Percentiles rank a stretch among this genome's conserved stretches.
Evolutionary conservation across 2,888 invertebrate genomes (phyloP).

Genomic region (Acronicta alni): DNA sequence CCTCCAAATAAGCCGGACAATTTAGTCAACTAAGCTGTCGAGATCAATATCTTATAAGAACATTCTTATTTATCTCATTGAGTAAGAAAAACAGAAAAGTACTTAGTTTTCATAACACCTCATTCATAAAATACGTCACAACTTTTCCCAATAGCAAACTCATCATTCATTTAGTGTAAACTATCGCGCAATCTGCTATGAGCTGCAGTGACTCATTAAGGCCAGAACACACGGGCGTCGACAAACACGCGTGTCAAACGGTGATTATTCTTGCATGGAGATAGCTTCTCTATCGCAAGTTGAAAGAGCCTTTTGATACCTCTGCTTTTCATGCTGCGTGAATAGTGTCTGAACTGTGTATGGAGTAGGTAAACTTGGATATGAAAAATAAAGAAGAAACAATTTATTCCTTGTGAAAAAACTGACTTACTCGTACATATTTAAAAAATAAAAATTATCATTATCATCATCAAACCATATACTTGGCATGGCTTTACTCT

Average conservation of each 20-base stretch:
- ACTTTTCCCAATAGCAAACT: slow-evolving; percentile 1
- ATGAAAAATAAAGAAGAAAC: slow-evolving; percentile 7
- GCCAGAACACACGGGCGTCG: slow-evolving; percentile 37
- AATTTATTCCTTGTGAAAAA: too few relatives aligned
- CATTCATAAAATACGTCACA: neutral
- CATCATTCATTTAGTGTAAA: slow-evolving; percentile 1
- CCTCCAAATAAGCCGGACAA: too few relatives aligned
- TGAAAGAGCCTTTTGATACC: slow-evolving; percentile 58
- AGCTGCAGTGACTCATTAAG: slow-evolving; percentile 43
- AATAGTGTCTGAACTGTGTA: slow-evolving; percentile 57
- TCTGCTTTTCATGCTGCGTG: slow-evolving; percentile 51
- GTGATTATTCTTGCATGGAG: slow-evolving; percentile 50
- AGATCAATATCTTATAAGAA: too few relatives aligned
- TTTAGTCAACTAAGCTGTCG: too few relatives aligned
- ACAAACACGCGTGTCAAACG: slow-evolving; percentile 57
- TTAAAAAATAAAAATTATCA: too few relatives aligned
- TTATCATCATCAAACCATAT: too few relatives aligned
- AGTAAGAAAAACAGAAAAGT: too few relatives aligned
- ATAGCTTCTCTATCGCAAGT: slow-evolving; percentile 51
- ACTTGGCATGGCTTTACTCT: too few relatives aligned
- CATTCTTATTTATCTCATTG: too few relatives aligned
- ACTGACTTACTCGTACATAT: too few relatives aligned
- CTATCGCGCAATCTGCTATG: neutral
- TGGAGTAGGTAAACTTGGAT: slow-evolving; percentile 33
- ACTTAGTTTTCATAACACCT: neutral